Evolutionary conservation across 1,140 invertebrate species (phyloP), one percentile per base, ranked within the genome.

Genomic region (Drosophila guanche): DNA sequence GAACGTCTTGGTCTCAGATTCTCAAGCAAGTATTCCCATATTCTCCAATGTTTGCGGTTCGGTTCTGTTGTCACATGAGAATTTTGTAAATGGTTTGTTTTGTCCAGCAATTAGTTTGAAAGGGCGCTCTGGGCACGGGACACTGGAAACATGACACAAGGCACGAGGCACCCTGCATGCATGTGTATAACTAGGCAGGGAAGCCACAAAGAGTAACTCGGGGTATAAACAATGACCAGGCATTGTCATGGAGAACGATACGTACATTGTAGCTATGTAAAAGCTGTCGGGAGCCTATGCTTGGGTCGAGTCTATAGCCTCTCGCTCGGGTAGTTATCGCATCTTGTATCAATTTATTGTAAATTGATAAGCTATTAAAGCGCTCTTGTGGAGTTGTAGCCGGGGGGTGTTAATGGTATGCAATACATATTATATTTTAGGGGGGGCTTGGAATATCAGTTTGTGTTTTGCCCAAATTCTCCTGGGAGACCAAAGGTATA

Each of bases 61-160:
- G 81, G 81, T 80, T 85, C 68, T 85, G 80, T 63, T 85, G 80
- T 85, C 80, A 80, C 60, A 86, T 80, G 80, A 85, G 80, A 74
- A 81, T 88, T 86, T 86, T 81, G 77, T 88, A 86, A 86, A 86
- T 85, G 81, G 77, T 85, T 85, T 85, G 81, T 85, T 86, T 85
- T 85, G 77, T 85, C 81, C 77, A 81, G 77, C 83, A 86, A 86
- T 86, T 86, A 88, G 81, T 88, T 85, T 88, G 65, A 77, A 86
- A 88, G 83, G 81, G 8, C 7, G 23, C 42, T 40, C 23, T 67
- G 50, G 60, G 45, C 59, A 50, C 14, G 48, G 2, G 48, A n/a
- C 42, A 58, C 14, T 37, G 20, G 61, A 10, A 22, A 48, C 14
- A 23, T 2, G 48, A n/a, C 54, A 58, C 14, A 33, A 25, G 25